These are phyloP conservation scores for Scophthalmus maximus DNA, from an alignment of 2,113 vertebrate species.

Conservation along the genomic window DNA sequence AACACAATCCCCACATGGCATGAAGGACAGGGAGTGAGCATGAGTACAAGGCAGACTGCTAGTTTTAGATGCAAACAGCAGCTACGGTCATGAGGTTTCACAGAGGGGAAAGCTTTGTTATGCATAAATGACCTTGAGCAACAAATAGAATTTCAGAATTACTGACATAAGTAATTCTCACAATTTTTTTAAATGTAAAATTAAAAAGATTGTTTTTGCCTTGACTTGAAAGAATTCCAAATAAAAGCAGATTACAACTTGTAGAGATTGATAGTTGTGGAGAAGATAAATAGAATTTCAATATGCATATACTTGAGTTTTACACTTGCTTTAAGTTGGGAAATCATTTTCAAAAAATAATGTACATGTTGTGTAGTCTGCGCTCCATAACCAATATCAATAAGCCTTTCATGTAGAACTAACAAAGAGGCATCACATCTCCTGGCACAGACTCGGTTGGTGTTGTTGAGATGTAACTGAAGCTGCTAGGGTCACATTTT, in stretches of 20 bases:
- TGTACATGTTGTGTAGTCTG: constrained; percentile 36
- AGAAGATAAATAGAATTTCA: constrained; percentile 70
- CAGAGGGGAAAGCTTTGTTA: constrained; percentile 53
- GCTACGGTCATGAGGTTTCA: constrained; percentile 67
- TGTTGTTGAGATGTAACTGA: constrained; percentile 79
- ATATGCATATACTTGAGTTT: constrained; percentile 62
- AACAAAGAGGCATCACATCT: constrained; percentile 76
- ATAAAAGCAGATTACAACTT: constrained; percentile 43
- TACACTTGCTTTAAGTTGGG: constrained; percentile 64
- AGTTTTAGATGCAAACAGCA: constrained; percentile 58
- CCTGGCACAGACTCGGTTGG: constrained; percentile 60
- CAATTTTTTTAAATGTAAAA: constrained; percentile 42
- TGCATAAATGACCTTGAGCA: constrained; percentile 65
- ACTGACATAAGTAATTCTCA: constrained; percentile 39
- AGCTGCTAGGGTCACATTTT: constrained; percentile 88
- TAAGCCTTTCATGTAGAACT: constrained; percentile 77
- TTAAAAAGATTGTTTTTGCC: constrained; percentile 36
- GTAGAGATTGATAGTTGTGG: constrained; percentile 31
- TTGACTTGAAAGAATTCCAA: constrained; percentile 24
- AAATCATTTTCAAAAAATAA: constrained; percentile 57
- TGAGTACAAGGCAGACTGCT: constrained; percentile 54
- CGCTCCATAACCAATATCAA: constrained; percentile 73
- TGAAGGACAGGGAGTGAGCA: constrained; percentile 51
- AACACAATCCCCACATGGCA: constrained; percentile 52
- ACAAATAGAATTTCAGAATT: constrained; percentile 53